These are phyloP conservation scores for Drosophila nigricruria DNA, from an alignment of 2,888 invertebrate species.

Conservation along the genomic window DNA sequence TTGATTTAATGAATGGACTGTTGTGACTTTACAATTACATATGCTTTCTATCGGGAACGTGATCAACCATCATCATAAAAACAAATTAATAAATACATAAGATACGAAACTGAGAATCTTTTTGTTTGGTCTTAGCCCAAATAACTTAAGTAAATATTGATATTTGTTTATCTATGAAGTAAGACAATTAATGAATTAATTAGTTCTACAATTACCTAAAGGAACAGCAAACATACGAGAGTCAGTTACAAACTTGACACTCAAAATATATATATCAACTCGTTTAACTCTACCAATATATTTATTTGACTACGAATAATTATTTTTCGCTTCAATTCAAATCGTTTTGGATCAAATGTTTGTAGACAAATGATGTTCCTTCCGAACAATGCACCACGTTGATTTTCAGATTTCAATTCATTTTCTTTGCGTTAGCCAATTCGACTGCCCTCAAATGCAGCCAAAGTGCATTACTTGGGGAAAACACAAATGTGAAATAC, in stretches of 20 bases:
- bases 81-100: background rate
- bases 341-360: constrained; percentile 6
- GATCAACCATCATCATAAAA: background rate
- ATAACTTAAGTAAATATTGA: background rate
- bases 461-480: constrained; percentile 38
- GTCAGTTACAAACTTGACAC: constrained; percentile 40
- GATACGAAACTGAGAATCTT: background rate
- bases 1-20: constrained; percentile 17
- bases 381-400: constrained; percentile 38
- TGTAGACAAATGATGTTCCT: constrained; percentile 18
- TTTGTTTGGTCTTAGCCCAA: constrained; percentile 1
- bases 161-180: constrained; percentile 22
- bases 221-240: constrained; percentile 35
- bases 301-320: constrained; percentile 20
- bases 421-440: constrained; percentile 15
- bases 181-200: constrained; percentile 20
- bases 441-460: constrained; percentile 8
- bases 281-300: constrained; percentile 42
- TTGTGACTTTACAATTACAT: constrained; percentile 12
- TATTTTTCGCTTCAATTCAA: constrained; percentile 32
- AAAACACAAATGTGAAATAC: constrained; percentile 10
- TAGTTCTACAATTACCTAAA: constrained; percentile 43
- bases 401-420: background rate
- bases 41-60: constrained; percentile 3
- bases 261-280: constrained; percentile 29